Base-by-base conservation (phyloP, 2,797 vertebrate species). In the Siniperca obscura region DNA sequence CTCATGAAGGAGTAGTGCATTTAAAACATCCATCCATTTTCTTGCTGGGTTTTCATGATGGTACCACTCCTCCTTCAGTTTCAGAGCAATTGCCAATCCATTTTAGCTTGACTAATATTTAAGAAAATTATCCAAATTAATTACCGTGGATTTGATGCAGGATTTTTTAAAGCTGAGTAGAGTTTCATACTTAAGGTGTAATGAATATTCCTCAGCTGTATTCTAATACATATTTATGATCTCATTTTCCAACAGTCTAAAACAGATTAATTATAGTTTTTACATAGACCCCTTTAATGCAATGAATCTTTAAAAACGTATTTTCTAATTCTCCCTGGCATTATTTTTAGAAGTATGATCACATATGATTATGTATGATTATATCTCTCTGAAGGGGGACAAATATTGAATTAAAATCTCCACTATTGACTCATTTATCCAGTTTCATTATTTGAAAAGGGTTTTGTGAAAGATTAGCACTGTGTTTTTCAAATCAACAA, bases 181-280 rank as follows among this genome's bases (percentile, higher is more conserved):
- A 84, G 73, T 76, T 91, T 86, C 25, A 73, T 70, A 62, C 73
- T 87, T 86, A 40, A 80, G 66, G 72, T 78, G n/a, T 86, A 82
- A 90, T 89, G 65, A 85, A 59, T 78, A 59, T 86, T 86, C 67
- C 66, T 78, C 13, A 0, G 72, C 61, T 85, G 25, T 84, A 62
- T 82, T 80, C 65, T 78, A 80, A 89, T 92, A 70, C 83, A 88
- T 93, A 94, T 94, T 92, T 83, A 93, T 93, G 82, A 91, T 90
- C 82, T 92, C 25, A 90, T 92, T 90, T 87, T 86, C 79, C 13
- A 76, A 68, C 72, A 76, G 71, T 76, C 74, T 82, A 81, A 89
- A 91, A 83, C 61, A 64, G 81, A 92, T 93, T 85, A 83, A 91
- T 92, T 89, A 73, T 85, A 76, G 14, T 83, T 91, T 89, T 85